These are phyloP conservation scores for Prolemur simus DNA, from an alignment of 2,113 vertebrate genomes.

Conservation along the genomic window DNA sequence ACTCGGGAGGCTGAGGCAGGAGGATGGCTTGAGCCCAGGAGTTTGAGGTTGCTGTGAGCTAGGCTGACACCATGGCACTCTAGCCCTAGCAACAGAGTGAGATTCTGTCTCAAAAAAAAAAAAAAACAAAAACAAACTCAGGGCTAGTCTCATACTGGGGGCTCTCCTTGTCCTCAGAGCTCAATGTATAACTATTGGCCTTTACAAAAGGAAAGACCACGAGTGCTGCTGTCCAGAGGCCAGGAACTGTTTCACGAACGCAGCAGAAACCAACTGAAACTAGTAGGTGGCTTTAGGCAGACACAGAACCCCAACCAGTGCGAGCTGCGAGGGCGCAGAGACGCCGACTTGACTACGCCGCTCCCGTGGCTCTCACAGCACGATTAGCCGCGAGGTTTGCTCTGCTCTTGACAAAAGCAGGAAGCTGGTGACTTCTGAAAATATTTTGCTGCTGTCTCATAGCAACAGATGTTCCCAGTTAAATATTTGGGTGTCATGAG, in stretches of 20 bases:
- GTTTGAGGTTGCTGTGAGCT: too few species aligned
- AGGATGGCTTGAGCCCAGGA: too few species aligned
- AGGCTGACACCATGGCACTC: too few species aligned
- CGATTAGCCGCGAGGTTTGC: background rate
- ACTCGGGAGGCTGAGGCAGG: too few species aligned
- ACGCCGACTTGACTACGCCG: background rate
- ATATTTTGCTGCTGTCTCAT: conserved; percentile 72
- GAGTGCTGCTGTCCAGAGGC: background rate
- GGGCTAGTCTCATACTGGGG: background rate
- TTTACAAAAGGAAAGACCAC: background rate
- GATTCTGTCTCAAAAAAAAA: too few species aligned
- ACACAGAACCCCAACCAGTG: background rate
- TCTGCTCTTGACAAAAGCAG: conserved; percentile 46
- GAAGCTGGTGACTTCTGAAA: conserved; percentile 66
- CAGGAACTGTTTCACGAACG: background rate
- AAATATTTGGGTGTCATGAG: conserved; percentile 68
- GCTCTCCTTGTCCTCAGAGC: background rate
- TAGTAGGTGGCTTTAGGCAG: background rate
- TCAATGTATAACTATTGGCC: background rate
- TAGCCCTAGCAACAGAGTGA: too few species aligned
- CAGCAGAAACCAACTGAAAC: background rate
- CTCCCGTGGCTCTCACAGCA: background rate
- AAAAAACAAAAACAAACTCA: too few species aligned
- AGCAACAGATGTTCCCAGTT: conserved; percentile 66
- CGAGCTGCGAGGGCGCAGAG: background rate